These are phyloP conservation scores for Habroteleia sp. DNA, from an alignment of 2,888 invertebrate genomes.

Conservation along the genomic window DNA sequence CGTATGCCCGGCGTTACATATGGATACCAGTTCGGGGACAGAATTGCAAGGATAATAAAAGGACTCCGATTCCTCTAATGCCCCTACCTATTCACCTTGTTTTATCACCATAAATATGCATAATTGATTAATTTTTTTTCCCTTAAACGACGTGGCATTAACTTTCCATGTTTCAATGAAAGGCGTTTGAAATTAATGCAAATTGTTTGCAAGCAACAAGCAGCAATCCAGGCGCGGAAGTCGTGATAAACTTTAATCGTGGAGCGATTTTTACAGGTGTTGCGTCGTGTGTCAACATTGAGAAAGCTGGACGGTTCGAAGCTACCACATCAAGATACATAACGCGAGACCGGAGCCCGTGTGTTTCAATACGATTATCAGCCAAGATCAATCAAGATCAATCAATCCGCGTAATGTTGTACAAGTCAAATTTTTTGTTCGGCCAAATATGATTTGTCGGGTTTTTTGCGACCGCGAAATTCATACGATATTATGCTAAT, in stretches of 20 bases:
- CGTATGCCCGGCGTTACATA: too few relatives aligned
- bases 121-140: too few relatives aligned
- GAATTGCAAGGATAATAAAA: too few relatives aligned
- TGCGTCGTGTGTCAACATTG: slow-evolving; percentile 40
- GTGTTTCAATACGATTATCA: slow-evolving; percentile 45
- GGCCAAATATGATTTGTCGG: slow-evolving; percentile 15
- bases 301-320: slow-evolving; percentile 39
- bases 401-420: slow-evolving; percentile 38
- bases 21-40: too few relatives aligned
- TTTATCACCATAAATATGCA: too few relatives aligned
- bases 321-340: slow-evolving; percentile 53
- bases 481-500: slow-evolving; percentile 45
- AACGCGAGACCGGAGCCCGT: slow-evolving; percentile 30
- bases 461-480: slow-evolving; percentile 11
- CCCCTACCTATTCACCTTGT: too few relatives aligned
- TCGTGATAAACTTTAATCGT: slow-evolving; percentile 33
- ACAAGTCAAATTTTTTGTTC: slow-evolving; percentile 13
- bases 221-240: too few relatives aligned
- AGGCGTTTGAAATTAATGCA: too few relatives aligned
- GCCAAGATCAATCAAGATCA: slow-evolving; percentile 49
- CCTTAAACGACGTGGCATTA: too few relatives aligned
- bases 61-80: too few relatives aligned
- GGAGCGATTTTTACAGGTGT: slow-evolving; percentile 20
- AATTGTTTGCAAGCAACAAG: too few relatives aligned
- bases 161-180: too few relatives aligned